phyloP scores from a whole-genome alignment of 2,888 invertebrate species.

The Smittia aterrima region DNA sequence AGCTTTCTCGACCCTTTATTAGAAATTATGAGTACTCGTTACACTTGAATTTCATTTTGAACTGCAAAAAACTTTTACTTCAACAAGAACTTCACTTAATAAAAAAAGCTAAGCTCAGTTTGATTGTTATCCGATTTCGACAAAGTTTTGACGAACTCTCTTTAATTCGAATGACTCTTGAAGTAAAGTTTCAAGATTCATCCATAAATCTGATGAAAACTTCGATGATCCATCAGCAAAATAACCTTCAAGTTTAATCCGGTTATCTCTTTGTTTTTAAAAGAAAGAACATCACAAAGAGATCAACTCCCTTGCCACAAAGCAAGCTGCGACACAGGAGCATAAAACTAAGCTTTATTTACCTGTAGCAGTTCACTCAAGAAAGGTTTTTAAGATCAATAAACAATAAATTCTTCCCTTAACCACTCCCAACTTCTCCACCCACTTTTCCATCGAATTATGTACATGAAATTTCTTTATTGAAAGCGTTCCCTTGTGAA shows the following conservation, averaged over 20 bases:
- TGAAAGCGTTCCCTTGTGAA: constrained; percentile 23
- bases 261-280: constrained; percentile 1
- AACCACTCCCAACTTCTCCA: constrained; percentile 4
- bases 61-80: no score
- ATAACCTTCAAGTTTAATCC: background rate
- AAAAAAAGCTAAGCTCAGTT: no score
- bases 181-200: no score
- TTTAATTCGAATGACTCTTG: no score
- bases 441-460: constrained; percentile 1
- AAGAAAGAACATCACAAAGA: background rate
- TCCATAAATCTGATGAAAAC: no score
- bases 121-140: no score
- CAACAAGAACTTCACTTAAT: no score
- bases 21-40: background rate
- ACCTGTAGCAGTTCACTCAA: constrained; percentile 15
- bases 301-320: background rate
- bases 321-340: background rate
- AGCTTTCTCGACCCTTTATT: background rate
- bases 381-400: constrained; percentile 26
- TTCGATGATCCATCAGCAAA: no score
- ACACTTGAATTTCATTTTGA: background rate
- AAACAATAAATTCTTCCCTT: constrained; percentile 29
- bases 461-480: constrained; percentile 22
- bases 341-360: constrained; percentile 19
- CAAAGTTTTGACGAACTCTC: no score